Percentiles rank a stretch among this genome's conserved stretches.
phyloP scores from a whole-genome alignment of 2,888 invertebrate species.

The Matsumyia berberina region DNA sequence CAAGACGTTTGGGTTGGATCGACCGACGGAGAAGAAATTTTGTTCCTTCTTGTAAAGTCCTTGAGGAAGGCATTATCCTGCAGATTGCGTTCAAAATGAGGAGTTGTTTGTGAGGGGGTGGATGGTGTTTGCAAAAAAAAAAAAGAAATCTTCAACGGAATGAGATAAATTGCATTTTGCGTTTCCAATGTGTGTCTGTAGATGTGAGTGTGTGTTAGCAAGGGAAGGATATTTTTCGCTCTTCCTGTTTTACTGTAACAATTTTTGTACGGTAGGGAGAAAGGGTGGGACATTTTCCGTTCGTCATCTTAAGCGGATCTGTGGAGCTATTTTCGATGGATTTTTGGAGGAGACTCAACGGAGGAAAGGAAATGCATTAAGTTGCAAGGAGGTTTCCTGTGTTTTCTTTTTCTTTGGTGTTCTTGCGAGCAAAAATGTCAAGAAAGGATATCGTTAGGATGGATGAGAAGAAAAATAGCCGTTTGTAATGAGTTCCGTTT shows the following conservation, averaged over 20 bases:
- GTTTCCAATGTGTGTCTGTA: slow-evolving; percentile 26
- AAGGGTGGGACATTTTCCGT: slow-evolving; percentile 32
- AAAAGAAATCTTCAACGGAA: slow-evolving; percentile 49
- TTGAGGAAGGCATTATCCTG: slow-evolving; percentile 67
- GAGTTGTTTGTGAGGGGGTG: slow-evolving; percentile 43
- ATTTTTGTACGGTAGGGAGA: slow-evolving; percentile 12
- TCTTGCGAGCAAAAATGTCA: slow-evolving; percentile 71
- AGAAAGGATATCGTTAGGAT: slow-evolving; percentile 76
- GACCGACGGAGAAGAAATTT: slow-evolving; percentile 14
- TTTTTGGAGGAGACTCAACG: slow-evolving; percentile 44
- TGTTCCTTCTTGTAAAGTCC: slow-evolving; percentile 54
- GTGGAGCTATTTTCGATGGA: slow-evolving; percentile 72
- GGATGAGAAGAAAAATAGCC: slow-evolving; percentile 76
- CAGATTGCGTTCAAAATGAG: slow-evolving; percentile 61
- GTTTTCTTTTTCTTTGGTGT: slow-evolving; percentile 37
- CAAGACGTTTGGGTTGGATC: slow-evolving; percentile 45
- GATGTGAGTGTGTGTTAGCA: slow-evolving; percentile 25
- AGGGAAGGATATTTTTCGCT: slow-evolving; percentile 42
- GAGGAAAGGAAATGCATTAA: slow-evolving; percentile 71
- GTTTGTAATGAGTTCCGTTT: slow-evolving; percentile 76
- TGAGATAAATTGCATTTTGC: slow-evolving; percentile 74
- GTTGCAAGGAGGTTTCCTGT: slow-evolving; percentile 61
- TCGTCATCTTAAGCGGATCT: slow-evolving; percentile 76
- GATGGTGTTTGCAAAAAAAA: slow-evolving; percentile 10
- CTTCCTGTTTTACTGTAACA: slow-evolving; percentile 57